Evolutionary conservation across 1,140 invertebrate species (phyloP), one percentile per base, ranked within the genome.

Genomic region (Drosophila repleta): DNA sequence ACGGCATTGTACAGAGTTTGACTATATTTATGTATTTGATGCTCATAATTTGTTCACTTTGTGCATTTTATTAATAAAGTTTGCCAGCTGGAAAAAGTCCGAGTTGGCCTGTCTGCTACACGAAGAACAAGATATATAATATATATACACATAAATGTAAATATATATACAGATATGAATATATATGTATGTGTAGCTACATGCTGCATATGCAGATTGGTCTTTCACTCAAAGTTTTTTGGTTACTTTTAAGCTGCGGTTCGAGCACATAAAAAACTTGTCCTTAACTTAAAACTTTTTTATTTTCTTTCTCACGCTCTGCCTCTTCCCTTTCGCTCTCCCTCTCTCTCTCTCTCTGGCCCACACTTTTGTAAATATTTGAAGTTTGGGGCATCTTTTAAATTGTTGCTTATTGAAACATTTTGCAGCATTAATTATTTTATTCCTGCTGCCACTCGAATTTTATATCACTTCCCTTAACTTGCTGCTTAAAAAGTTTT

Each of bases 31-130:
- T 66, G 62, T 56, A 74, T 61, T 64, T 79, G 72, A 64, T 76
- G 80, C 81, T 80, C 74, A 79, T 77, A 84, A 80, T 84, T 82
- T 66, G 65, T 82, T 79, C 81, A 69, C 70, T 78, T 82, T 78
- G 69, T 87, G 78, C 82, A 75, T 56, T 78, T 85, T 85, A 85
- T 85, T 85, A 85, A 85, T 85, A 85, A 85, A 85, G 81, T 85
- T 85, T 84, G 64, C 49, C 60, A 67, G 66, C 55, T 57, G 55
- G 41, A 45, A 52, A 35, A 35, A 29, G 46, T 57, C 68, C 24
- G 52, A 51, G 32, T 43, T 43, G 52, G 10, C 53, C 65, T 57
- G 68, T 65, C 62, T 71, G 62, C 26, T n/a, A 21, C 67, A 51
- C 24, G 24, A 51, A 26, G n/a, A 56, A 41, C 43, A 41, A 35